These are phyloP conservation scores for Endomychus coccineus DNA, from an alignment of 2,888 invertebrate species.

Conservation along the genomic window DNA sequence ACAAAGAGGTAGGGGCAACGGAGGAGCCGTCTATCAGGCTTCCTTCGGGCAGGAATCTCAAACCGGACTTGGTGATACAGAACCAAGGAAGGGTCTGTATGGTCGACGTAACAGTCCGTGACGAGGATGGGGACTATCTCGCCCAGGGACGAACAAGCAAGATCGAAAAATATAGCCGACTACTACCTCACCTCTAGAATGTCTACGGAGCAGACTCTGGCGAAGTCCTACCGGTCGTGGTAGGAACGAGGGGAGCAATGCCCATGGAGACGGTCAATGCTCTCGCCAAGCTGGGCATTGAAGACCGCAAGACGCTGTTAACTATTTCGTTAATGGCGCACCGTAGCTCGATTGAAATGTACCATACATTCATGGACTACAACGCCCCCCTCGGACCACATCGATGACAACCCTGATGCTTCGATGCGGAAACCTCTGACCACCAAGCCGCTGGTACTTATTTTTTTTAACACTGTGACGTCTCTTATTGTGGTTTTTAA, in stretches of 20 bases:
- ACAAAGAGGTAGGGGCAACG: slow-evolving; percentile 14
- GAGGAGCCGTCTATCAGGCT: slow-evolving; percentile 14
- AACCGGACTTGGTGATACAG: slow-evolving; percentile 26
- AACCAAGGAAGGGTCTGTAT: slow-evolving; percentile 20
- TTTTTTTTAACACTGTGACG: too few species aligned
- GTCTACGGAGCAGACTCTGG: too few species aligned
- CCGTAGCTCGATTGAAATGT: slow-evolving; percentile 28
- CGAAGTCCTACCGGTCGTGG: slow-evolving; percentile 32
- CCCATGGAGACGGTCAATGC: slow-evolving; percentile 26
- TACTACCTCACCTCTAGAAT: too few species aligned
- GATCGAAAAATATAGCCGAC: slow-evolving; percentile 27
- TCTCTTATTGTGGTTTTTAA: too few species aligned
- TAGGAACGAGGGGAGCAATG: slow-evolving; percentile 33
- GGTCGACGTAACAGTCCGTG: slow-evolving; percentile 23
- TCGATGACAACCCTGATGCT: too few species aligned
- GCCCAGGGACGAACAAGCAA: slow-evolving; percentile 25
- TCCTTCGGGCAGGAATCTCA: slow-evolving; percentile 18
- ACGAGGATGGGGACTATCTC: slow-evolving; percentile 20
- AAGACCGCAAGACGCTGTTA: slow-evolving; percentile 15
- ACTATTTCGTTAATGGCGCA: slow-evolving; percentile 30
- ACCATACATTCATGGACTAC: slow-evolving; percentile 30
- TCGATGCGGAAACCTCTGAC: too few species aligned
- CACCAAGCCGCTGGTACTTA: too few species aligned
- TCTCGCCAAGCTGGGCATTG: slow-evolving; percentile 23
- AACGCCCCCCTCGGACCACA: slow-evolving; percentile 20